Evolutionary conservation across 2,888 invertebrate species (phyloP).

Genomic region (Megastigmus dorsalis): DNA sequence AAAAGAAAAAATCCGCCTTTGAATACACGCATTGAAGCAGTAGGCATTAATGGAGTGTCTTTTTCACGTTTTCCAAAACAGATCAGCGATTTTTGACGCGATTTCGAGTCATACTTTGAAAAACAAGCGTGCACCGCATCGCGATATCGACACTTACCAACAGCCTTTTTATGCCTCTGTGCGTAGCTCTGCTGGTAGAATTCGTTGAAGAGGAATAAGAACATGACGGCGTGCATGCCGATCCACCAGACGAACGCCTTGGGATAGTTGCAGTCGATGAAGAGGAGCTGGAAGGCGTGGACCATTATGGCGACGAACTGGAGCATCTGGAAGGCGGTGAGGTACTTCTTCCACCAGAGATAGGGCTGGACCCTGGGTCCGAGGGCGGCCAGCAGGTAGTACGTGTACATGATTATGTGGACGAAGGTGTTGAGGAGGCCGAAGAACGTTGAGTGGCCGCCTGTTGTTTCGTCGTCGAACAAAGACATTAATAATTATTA

Average conservation of each 20-base stretch:
- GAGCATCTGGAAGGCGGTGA: slow-evolving; percentile 93
- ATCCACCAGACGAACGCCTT: slow-evolving; percentile 97
- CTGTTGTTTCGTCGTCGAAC: too few species aligned
- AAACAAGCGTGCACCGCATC: too few species aligned
- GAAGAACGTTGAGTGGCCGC: slow-evolving; percentile 97
- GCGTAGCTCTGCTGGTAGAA: slow-evolving; percentile 91
- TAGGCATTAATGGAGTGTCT: too few species aligned
- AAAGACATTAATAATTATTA: too few species aligned
- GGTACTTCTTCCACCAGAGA: slow-evolving; percentile 97
- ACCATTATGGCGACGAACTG: slow-evolving; percentile 94
- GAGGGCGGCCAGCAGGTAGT: slow-evolving; percentile 93
- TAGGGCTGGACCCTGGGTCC: slow-evolving; percentile 90
- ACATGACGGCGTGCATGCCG: slow-evolving; percentile 95
- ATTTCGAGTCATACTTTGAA: too few species aligned
- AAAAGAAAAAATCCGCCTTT: too few species aligned
- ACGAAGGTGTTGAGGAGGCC: slow-evolving; percentile 96
- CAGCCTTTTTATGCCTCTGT: slow-evolving; percentile 58
- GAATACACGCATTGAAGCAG: too few species aligned
- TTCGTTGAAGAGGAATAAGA: slow-evolving; percentile 95
- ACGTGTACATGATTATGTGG: slow-evolving; percentile 97
- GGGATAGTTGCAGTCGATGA: slow-evolving; percentile 94
- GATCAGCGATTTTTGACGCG: too few species aligned
- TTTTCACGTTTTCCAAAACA: too few species aligned
- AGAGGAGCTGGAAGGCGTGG: slow-evolving; percentile 93
- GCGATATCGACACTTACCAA: slow-evolving; percentile 36